Conservation (phyloP, 2,797 vertebrate species). For the Poecilia wingei region DNA sequence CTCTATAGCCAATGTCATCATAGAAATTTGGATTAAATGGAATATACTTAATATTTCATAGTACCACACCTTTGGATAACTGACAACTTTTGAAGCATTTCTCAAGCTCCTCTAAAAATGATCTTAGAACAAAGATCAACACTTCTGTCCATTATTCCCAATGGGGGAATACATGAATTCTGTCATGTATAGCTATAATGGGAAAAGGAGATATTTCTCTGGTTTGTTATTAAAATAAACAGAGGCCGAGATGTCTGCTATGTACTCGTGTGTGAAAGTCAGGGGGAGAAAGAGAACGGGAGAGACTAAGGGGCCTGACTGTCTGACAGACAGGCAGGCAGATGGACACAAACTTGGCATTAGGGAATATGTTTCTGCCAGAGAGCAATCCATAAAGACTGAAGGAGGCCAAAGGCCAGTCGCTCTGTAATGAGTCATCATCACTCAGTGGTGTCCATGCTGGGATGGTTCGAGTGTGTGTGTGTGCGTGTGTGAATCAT, state of each 20-base stretch:
- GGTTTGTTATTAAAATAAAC: conserved; percentile 78
- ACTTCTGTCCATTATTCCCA: conserved; percentile 51
- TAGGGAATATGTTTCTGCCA: conserved; percentile 78
- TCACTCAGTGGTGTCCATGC: conserved; percentile 73
- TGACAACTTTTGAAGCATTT: conserved; percentile 36
- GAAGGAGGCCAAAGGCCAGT: conserved; percentile 70
- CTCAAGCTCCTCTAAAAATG: conserved; percentile 39
- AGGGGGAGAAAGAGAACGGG: conserved; percentile 43
- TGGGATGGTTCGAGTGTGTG: conserved; percentile 43
- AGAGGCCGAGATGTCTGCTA: conserved; percentile 71
- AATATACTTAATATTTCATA: conserved; percentile 41
- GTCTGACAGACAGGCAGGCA: conserved; percentile 83
- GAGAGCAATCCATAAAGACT: conserved; percentile 78
- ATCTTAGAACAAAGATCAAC: conserved; percentile 55
- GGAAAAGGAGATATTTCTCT: conserved; percentile 64
- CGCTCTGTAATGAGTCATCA: conserved; percentile 79
- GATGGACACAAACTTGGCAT: conserved; percentile 78
- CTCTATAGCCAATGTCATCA: conserved; percentile 54
- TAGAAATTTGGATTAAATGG: conserved; percentile 31
- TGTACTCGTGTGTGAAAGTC: conserved; percentile 77
- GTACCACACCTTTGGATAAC: conserved; percentile 43
- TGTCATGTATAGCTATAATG: conserved; percentile 47
- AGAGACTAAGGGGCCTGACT: conserved; percentile 71
- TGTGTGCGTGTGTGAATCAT: conserved; percentile 40
- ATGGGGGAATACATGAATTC: conserved; percentile 42